Base-by-base conservation (phyloP, 2,113 vertebrate species). In the Oncorhynchus masou region DNA sequence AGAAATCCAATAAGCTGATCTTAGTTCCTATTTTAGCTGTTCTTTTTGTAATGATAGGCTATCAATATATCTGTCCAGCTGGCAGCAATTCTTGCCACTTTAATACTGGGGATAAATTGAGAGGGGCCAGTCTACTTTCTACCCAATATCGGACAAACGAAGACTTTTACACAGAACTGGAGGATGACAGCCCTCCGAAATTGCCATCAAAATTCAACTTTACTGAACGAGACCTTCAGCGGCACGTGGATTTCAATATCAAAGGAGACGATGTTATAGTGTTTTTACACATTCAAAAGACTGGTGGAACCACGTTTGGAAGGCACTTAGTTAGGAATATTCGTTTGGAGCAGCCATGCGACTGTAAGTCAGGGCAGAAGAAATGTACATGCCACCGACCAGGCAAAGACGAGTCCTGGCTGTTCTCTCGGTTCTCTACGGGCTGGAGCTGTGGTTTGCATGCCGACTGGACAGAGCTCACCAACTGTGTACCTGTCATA, bases 241-340 rank as follows among this genome's bases (percentile, higher is more conserved):
- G 96, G 74, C 94, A 94, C 79, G 96, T 94, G 91, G 94, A 94
- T 80, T 98, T 99, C 92, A 94, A 98, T 88, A 97, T 99, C 83
- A 94, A 94, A 71, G 96, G 95, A 73, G 94, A 95, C 87, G 97
- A 98, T 89, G 95, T 97, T 93, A 97, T 99, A 22, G 97, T 98
- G 57, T 99, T 99, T 80, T 86, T 99, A 72, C 97, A 99, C 94
- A 99, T 99, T 89, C 97, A 99, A 92, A 99, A 99, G 91, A 99
- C 97, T 3, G 97, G 97, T 1, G 97, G 97, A 54, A 99, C 97
- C 81, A 99, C 97, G 31, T 99, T 99, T 90, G 97, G 97, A 60
- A 88, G 97, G 69, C 97, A 99, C 87, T 87, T 99, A 91, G 97
- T 99, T 80, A 95, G 96, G 92, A 99, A 99, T 94, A 98, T 99